phyloP scores from a whole-genome alignment of 2,888 invertebrate genomes.

The Trachelus iudaicus region DNA sequence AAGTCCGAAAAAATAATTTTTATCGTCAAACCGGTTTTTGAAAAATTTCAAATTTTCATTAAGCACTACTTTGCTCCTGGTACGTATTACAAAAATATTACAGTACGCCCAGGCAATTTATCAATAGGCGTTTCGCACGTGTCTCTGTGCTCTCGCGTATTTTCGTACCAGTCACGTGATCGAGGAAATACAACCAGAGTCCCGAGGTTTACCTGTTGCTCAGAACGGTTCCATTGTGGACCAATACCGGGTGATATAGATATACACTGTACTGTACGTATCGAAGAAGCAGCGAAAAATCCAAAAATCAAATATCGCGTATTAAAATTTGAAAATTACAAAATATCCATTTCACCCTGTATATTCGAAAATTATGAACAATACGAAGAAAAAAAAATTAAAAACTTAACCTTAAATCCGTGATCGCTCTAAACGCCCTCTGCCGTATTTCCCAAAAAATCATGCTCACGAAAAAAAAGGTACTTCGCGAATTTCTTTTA shows the following conservation, averaged over 20 bases:
- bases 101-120: not conserved
- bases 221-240: not conserved
- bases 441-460: no score
- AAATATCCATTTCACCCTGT: no score
- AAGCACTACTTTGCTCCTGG: not conserved
- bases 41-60: not conserved
- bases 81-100: not conserved
- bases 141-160: not conserved
- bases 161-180: not conserved
- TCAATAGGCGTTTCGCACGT: not conserved
- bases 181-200: not conserved
- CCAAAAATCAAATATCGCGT: no score
- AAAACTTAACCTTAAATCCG: no score
- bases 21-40: not conserved
- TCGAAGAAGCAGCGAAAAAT: no score
- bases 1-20: not conserved
- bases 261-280: not conserved
- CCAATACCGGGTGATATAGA: not conserved
- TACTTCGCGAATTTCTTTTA: no score
- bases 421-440: no score
- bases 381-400: no score
- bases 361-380: no score
- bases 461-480: no score
- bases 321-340: no score
- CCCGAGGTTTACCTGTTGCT: conserved; percentile 3